Conservation (phyloP, 1,140 invertebrate species). For the Drosophila ficusphila region DNA sequence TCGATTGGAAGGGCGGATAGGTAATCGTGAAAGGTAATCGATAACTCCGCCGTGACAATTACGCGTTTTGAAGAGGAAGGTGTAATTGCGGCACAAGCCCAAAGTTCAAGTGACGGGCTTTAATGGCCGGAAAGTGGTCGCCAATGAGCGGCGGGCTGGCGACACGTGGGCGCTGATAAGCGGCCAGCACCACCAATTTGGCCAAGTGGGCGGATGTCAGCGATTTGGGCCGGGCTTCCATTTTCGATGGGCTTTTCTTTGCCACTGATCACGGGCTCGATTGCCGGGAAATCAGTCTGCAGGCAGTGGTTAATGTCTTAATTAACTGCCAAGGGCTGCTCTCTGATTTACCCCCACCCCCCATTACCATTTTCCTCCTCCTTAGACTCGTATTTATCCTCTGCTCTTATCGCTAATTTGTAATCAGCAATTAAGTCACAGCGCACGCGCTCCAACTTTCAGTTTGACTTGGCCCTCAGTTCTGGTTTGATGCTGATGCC, state of each 20-base stretch:
- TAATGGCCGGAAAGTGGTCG: slow-evolving; percentile 75
- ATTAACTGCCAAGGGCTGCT: slow-evolving; percentile 67
- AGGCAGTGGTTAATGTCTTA: slow-evolving; percentile 79
- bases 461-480: slow-evolving; percentile 17
- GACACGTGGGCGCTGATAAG: slow-evolving; percentile 79
- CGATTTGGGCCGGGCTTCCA: slow-evolving; percentile 60
- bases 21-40: slow-evolving; percentile 50
- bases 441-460: slow-evolving; percentile 59
- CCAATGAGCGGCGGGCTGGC: slow-evolving; percentile 47
- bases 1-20: slow-evolving; percentile 22
- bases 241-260: slow-evolving; percentile 12
- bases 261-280: slow-evolving; percentile 17
- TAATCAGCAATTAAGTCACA: slow-evolving; percentile 82
- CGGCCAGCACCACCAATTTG: slow-evolving; percentile 15
- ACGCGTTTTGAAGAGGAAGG: slow-evolving; percentile 55
- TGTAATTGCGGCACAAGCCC: slow-evolving; percentile 65
- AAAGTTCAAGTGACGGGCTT: slow-evolving; percentile 36
- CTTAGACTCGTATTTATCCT: slow-evolving; percentile 28
- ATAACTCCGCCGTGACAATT: slow-evolving; percentile 45
- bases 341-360: neutral
- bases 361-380: neutral
- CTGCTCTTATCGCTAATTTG: slow-evolving; percentile 72
- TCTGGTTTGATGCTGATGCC: slow-evolving; percentile 10
- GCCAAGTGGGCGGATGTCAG: slow-evolving; percentile 65
- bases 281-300: slow-evolving; percentile 37